phyloP scores from a whole-genome alignment of 2,888 invertebrate species.

The Caenorhabditis angaria region DNA sequence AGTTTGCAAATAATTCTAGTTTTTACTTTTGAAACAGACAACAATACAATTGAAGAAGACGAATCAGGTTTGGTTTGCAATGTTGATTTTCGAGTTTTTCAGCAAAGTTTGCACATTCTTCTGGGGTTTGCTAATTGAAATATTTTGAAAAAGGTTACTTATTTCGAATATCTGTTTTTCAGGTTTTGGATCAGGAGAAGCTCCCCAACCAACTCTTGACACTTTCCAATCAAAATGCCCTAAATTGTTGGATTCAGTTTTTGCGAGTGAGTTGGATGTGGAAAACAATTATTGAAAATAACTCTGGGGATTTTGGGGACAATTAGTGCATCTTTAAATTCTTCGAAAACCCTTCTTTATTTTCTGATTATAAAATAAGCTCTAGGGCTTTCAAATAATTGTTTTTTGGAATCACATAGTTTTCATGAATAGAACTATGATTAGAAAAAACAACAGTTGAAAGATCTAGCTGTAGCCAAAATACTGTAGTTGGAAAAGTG shows the following conservation, averaged over 20 bases:
- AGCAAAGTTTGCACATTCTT: neutral
- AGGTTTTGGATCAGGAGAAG: constrained; percentile 35
- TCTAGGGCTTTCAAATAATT: too few relatives aligned
- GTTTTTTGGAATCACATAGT: too few relatives aligned
- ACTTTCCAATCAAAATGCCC: constrained; percentile 41
- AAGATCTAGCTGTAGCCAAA: too few relatives aligned
- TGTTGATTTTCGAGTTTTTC: neutral
- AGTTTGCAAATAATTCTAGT: neutral
- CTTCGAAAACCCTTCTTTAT: neutral
- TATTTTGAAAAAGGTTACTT: neutral
- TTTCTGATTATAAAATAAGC: too few relatives aligned
- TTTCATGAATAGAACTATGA: too few relatives aligned
- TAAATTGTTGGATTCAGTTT: constrained; percentile 47
- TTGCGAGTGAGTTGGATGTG: constrained; percentile 41
- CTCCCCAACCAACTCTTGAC: constrained; percentile 11
- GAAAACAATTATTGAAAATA: too few relatives aligned
- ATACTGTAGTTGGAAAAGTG: too few relatives aligned
- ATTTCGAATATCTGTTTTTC: neutral
- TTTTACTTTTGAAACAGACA: neutral
- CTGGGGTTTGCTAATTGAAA: neutral
- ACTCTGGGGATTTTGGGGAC: too few relatives aligned
- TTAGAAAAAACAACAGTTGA: too few relatives aligned
- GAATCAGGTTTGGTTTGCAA: neutral
- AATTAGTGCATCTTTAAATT: too few relatives aligned
- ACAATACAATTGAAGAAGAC: neutral